A percentile compares a stretch with the other conserved stretches of the same genome.
Evolutionary conservation across 2,797 vertebrate species (phyloP).

Genomic region (Thunnus albacares): DNA sequence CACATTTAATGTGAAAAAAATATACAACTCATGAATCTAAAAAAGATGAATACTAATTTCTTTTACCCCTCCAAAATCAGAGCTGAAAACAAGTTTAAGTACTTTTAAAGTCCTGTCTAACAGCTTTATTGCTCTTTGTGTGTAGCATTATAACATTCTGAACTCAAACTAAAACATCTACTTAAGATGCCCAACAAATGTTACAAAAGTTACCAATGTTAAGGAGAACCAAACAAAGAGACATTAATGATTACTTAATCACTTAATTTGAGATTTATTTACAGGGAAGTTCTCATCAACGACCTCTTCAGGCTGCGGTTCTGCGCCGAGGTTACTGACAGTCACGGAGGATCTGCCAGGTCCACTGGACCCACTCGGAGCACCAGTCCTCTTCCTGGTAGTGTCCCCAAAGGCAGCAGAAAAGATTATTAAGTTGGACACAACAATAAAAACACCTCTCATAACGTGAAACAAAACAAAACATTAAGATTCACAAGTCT

Average conservation of each 20-base stretch:
- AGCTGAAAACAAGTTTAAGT: neutral
- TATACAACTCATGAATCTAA: neutral
- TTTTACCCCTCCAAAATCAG: too few relatives aligned
- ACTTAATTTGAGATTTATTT: slow-evolving; percentile 68
- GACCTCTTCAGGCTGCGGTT: slow-evolving; percentile 88
- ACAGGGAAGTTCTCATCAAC: slow-evolving; percentile 92
- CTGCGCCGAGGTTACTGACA: slow-evolving; percentile 75
- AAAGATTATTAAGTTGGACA: neutral
- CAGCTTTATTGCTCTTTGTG: neutral
- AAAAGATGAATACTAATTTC: neutral
- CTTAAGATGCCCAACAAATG: neutral
- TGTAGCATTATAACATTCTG: neutral
- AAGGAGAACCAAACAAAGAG: neutral
- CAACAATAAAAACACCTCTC: neutral
- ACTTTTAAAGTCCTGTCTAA: neutral
- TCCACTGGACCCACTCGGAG: slow-evolving; percentile 78
- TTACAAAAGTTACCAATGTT: neutral
- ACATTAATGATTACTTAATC: too few relatives aligned
- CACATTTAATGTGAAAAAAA: slow-evolving; percentile 4
- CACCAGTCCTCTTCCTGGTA: slow-evolving; percentile 88
- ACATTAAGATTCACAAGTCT: neutral
- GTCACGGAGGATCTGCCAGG: slow-evolving; percentile 77
- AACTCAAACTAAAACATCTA: neutral
- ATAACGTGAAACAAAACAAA: neutral
- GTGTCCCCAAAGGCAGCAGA: slow-evolving; percentile 88